Evolutionary conservation across 2,888 invertebrate species (phyloP).

Genomic region (Patella pellucida): DNA sequence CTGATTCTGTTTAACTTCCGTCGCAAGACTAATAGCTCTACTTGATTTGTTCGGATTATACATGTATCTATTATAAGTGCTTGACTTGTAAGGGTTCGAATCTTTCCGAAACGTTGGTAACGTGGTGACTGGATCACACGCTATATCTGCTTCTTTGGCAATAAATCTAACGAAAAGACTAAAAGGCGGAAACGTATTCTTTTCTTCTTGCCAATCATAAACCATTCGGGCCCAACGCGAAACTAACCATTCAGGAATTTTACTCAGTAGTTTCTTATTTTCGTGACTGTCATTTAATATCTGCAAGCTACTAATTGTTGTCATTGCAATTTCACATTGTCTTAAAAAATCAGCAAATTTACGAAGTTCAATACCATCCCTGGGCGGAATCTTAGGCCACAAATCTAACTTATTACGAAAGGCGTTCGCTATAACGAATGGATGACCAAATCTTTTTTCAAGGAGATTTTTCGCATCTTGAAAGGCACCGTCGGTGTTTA

Average conservation of each 20-base stretch:
- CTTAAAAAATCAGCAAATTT: background rate
- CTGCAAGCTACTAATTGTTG: background rate
- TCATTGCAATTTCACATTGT: conserved; percentile 24
- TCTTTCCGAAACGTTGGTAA: background rate
- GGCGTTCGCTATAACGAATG: conserved; percentile 16
- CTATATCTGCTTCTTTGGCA: conserved; percentile 16
- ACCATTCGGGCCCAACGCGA: conserved; percentile 21
- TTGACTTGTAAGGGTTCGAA: no score
- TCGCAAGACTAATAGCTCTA: no score
- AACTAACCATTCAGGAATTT: conserved; percentile 29
- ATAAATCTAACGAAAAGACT: conserved; percentile 5
- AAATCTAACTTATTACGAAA: conserved; percentile 18
- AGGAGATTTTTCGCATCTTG: no score
- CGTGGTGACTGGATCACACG: conserved; percentile 15
- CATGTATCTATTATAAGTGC: no score
- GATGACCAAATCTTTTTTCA: conserved; percentile 13
- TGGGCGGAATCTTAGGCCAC: conserved; percentile 14
- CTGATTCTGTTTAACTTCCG: no score
- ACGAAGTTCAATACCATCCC: no score
- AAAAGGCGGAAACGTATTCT: background rate
- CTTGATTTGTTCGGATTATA: no score
- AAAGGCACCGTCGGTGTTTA: background rate
- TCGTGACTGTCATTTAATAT: conserved; percentile 1
- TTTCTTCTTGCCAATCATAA: conserved; percentile 5
- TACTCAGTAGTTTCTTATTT: conserved; percentile 24